Percentiles rank a stretch among this genome's conserved stretches.
phyloP scores from a whole-genome alignment of 1,140 invertebrate species.

The Cataglyphis hispanica region DNA sequence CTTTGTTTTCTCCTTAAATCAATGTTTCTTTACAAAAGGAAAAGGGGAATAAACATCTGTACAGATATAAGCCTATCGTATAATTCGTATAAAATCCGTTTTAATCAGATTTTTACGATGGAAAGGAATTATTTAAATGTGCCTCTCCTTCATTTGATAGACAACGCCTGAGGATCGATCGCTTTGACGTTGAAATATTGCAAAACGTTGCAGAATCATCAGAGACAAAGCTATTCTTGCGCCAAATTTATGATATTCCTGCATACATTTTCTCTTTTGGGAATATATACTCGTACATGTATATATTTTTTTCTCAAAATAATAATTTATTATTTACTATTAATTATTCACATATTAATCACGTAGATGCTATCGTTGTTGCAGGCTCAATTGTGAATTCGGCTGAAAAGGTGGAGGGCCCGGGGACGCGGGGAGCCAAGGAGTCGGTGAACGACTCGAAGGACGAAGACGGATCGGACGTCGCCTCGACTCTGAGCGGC shows the following conservation, averaged over 20 bases:
- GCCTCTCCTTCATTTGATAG: background rate
- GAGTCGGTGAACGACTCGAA: slow-evolving; percentile 85
- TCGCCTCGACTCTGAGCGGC: slow-evolving; percentile 83
- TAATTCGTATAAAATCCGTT: background rate
- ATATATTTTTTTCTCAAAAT: background rate
- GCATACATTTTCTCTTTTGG: background rate
- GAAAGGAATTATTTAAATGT: background rate
- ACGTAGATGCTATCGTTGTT: slow-evolving; percentile 26
- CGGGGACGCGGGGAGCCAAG: slow-evolving; percentile 82
- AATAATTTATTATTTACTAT: background rate
- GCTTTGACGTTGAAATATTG: too few relatives aligned
- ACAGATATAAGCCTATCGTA: background rate
- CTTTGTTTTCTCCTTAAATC: background rate
- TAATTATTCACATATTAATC: background rate
- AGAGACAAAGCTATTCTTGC: background rate
- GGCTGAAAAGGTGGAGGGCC: slow-evolving; percentile 86
- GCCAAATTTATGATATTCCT: background rate
- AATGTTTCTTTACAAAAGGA: background rate
- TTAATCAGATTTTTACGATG: background rate
- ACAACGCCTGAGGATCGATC: background rate
- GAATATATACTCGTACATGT: too few relatives aligned
- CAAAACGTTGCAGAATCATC: background rate
- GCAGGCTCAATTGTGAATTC: slow-evolving; percentile 83
- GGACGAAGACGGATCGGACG: slow-evolving; percentile 82
- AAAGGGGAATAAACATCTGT: background rate